Percentiles rank a stretch among this genome's conserved stretches.
These are phyloP conservation scores for Phrixothrix hirtus DNA, from an alignment of 2,888 invertebrate species.

Conservation along the genomic window DNA sequence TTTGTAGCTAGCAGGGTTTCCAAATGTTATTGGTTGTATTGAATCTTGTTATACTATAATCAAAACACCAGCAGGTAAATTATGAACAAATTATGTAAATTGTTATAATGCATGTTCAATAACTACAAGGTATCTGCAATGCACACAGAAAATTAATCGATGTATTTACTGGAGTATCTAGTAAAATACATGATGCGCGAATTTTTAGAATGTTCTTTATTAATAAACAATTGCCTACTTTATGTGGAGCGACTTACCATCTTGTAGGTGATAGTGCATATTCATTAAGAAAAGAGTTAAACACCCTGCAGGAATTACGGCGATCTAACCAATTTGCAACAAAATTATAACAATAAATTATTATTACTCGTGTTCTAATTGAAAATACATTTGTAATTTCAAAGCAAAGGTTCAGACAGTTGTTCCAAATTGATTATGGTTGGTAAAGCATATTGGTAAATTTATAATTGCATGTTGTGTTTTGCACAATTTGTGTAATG, in stretches of 20 bases:
- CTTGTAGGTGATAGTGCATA: background rate
- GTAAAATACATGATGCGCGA: constrained; percentile 43
- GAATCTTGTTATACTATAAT: constrained; percentile 36
- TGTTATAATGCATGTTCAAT: constrained; percentile 38
- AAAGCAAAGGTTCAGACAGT: constrained; percentile 4
- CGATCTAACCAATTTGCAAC: constrained; percentile 2
- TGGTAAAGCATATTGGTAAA: too few species aligned
- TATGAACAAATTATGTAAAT: constrained; percentile 44
- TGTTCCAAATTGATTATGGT: background rate
- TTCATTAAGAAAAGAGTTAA: background rate
- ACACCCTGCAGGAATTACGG: constrained; percentile 1
- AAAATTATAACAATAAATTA: background rate
- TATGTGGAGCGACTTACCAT: constrained; percentile 9
- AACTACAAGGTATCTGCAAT: constrained; percentile 46
- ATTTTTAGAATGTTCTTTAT: constrained; percentile 38
- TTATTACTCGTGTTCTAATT: background rate
- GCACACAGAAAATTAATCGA: constrained; percentile 38
- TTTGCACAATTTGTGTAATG: too few species aligned
- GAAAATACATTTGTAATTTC: constrained; percentile 2
- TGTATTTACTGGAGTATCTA: constrained; percentile 41
- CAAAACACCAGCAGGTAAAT: constrained; percentile 42
- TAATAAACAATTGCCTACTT: constrained; percentile 21
- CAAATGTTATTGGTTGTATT: constrained; percentile 34
- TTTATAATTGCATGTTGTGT: too few species aligned
- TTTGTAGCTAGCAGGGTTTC: constrained; percentile 25